Base-by-base conservation (phyloP, 1,140 invertebrate species). In the Mactra quadrangularis region DNA sequence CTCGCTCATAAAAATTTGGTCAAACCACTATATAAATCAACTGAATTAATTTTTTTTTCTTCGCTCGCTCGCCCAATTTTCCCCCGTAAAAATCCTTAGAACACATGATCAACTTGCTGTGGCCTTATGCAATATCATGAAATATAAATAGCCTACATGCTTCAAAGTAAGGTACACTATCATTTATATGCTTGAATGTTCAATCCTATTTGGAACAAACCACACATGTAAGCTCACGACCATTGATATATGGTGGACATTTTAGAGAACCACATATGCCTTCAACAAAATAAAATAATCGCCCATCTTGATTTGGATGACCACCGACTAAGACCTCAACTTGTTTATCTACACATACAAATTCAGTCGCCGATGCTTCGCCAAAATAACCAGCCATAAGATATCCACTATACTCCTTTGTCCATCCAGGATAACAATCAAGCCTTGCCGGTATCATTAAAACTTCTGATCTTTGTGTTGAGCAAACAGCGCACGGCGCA, bases 401-500 rank as follows among this genome's bases (percentile, higher is more conserved):
- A 52, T 85, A 82, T 2, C 84, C 84, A 0, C n/a, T 27, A 53
- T 85, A 85, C 52, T 85, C 84, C 27, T 47, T 3, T 11, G 60
- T 76, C 59, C 66, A 85, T 9, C 57, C 71, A 1, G 50, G 31
- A 47, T 82, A 71, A 53, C 84, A 85, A 22, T 25, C 50, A 25
- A 71, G 50, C 17, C 75, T 29, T 31, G 50, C 83, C 11, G 83
- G 83, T 41, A 82, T 53, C 78, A 85, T 82, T n/a, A 85, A 19
- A 4, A 62, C 25, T 19, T 27, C 27, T 7, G 17, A n/a, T 3
- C 59, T 38, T 15, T 45, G 17, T 11, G 52, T 68, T 22, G 25
- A 22, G 50, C 83, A 85, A 29, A 85, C 83, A 1, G 68, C 83
- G 47, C 83, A 85, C 17, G 64, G 50, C 19, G 52, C 72, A 33